A percentile compares a stretch with the other conserved stretches of the same genome.
Conservation (phyloP, 2,797 vertebrate species). For the Mycteria americana region DNA sequence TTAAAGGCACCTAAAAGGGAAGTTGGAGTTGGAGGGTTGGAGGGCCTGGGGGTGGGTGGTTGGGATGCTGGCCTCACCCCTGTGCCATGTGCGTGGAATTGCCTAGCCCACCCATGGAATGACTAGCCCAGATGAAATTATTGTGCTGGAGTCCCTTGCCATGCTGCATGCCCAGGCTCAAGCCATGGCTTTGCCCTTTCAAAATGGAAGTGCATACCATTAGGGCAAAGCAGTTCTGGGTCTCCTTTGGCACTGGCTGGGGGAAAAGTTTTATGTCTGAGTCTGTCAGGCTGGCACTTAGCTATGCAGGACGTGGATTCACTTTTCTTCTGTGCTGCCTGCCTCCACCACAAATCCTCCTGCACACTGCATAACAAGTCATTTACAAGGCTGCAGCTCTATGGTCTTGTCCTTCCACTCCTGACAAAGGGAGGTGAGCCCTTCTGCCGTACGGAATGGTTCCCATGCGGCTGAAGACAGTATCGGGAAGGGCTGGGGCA, state of each 20-base stretch:
- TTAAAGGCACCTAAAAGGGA: not conserved
- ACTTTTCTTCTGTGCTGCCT: not conserved
- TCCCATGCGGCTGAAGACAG: not conserved
- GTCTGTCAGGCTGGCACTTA: not conserved
- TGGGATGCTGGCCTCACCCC: not conserved
- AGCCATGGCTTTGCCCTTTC: not conserved
- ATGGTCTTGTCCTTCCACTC: not conserved
- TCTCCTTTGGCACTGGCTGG: not conserved
- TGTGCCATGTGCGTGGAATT: not conserved
- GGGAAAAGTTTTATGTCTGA: not conserved
- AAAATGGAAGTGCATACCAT: not conserved
- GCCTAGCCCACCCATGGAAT: not conserved
- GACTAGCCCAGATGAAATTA: not conserved
- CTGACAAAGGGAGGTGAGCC: not conserved
- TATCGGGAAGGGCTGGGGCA: slow-evolving; percentile 55
- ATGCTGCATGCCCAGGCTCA: accelerated
- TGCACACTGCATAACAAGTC: not conserved
- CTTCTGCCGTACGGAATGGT: not conserved
- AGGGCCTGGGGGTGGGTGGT: too few relatives aligned
- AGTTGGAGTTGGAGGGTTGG: not conserved
- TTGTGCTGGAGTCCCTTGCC: not conserved
- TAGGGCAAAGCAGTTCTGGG: not conserved
- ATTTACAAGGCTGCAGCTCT: not conserved
- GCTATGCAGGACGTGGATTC: not conserved
- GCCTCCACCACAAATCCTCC: not conserved